Evolutionary conservation across 2,888 invertebrate species (phyloP).

Genomic region (Noctuana brunneofusca): DNA sequence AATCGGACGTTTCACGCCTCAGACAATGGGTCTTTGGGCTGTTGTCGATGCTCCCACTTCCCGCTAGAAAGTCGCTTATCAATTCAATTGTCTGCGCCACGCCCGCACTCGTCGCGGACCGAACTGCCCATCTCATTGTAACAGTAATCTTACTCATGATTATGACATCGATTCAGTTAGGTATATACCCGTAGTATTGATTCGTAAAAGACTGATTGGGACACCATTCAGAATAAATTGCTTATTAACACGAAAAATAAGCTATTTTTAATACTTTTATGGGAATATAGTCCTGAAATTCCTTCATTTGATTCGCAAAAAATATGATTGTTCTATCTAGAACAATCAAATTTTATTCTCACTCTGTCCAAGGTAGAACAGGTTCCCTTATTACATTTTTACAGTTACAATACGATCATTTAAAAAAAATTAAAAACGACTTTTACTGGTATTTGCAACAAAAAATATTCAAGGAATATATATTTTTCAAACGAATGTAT

Average conservation of each 20-base stretch:
- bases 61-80: conserved; percentile 75
- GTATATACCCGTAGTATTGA: neutral
- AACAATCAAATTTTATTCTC: too few relatives aligned
- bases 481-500: conserved; percentile 36
- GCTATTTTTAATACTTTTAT: too few relatives aligned
- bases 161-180: conserved; percentile 6
- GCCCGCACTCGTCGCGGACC: conserved; percentile 51
- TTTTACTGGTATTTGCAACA: conserved; percentile 28
- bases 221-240: too few relatives aligned
- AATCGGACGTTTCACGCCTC: conserved; percentile 31
- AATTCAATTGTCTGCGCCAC: conserved; percentile 74
- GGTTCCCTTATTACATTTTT: too few relatives aligned
- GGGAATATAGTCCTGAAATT: too few relatives aligned
- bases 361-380: too few relatives aligned
- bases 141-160: conserved; percentile 20
- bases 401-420: neutral
- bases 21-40: conserved; percentile 33
- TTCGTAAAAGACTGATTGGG: too few relatives aligned
- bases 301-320: too few relatives aligned
- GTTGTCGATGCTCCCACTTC: conserved; percentile 41
- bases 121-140: conserved; percentile 61
- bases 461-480: conserved; percentile 28
- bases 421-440: neutral
- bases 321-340: too few relatives aligned
- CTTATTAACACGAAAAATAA: too few relatives aligned